Evolutionary conservation across 2,113 vertebrate genomes (phyloP), one percentile per base, ranked within the genome.

Genomic region (Scytalopus superciliaris): DNA sequence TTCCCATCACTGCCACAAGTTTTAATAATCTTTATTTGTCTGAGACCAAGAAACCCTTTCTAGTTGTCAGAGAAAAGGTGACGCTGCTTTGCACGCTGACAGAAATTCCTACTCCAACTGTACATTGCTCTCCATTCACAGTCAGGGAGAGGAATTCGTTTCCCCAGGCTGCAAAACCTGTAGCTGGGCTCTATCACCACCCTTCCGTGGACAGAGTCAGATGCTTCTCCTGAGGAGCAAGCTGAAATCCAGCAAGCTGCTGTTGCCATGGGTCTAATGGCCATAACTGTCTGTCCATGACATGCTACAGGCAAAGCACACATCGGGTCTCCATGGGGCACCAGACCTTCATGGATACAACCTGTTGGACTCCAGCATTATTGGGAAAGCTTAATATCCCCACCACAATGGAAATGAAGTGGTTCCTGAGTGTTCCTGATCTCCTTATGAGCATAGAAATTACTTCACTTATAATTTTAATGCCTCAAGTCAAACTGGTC

Each of bases 1-100:
- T 97, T 96, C 94, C 94, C 96, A 96, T 91, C 92, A 78, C 66
- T 89, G 76, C 93, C 94, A 96, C 87, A 92, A 89, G 30, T 23
- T 92, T 93, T 94, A 96, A 96, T 72, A 62, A 84, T 24, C 24
- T 96, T 87, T 90, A 84, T 93, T 89, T 90, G 75, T 96, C 75
- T 91, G 84, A 96, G 86, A 88, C 81, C 49, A 94, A 96, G 82
- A 94, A 91, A 72, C 7, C 7, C 56, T 68, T 70, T 77, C 68
- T 89, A 95, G 83, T 88, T 75, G 64, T 57, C 52, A 37, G 67
- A 75, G 63, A 67, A 94, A 85, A 91, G 31, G 53, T 12, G 0
- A 60, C 0, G 0, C 40, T 78, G 47, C 68, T 67, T 74, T 44
- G 39, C 27, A 59, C 39, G 49, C 18, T 62, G 67, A 70, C 8